phyloP scores from a whole-genome alignment of 2,113 vertebrate genomes.

The Alligator mississippiensis region DNA sequence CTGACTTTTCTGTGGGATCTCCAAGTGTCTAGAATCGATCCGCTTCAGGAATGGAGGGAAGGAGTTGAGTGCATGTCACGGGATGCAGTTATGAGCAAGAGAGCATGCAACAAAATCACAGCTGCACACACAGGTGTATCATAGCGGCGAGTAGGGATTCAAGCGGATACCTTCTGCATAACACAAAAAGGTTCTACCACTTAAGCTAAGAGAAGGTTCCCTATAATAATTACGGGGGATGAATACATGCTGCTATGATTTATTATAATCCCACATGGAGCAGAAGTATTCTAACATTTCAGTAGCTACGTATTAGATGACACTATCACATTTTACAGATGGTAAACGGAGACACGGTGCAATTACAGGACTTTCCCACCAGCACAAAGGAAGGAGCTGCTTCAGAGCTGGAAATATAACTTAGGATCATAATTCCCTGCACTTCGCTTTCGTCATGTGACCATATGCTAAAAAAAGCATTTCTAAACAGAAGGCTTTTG shows the following conservation, averaged over 20 bases:
- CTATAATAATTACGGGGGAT: background rate
- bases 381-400: background rate
- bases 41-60: too few relatives aligned
- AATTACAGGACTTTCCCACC: background rate
- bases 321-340: background rate
- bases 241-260: background rate
- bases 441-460: background rate
- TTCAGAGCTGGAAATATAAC: background rate
- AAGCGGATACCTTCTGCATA: background rate
- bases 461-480: background rate
- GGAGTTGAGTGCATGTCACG: background rate
- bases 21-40: background rate
- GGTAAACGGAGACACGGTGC: background rate
- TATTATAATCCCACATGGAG: background rate
- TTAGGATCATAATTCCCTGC: background rate
- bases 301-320: background rate
- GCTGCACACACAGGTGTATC: background rate
- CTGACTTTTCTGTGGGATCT: background rate
- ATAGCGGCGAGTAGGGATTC: background rate
- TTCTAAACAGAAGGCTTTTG: background rate
- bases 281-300: background rate
- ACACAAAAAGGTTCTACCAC: background rate
- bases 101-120: background rate
- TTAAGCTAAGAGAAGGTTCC: too few relatives aligned
- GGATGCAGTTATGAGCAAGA: background rate